A percentile compares a stretch with the other conserved stretches of the same genome.
Conservation (phyloP, 2,797 vertebrate species). For the Potorous gilbertii region DNA sequence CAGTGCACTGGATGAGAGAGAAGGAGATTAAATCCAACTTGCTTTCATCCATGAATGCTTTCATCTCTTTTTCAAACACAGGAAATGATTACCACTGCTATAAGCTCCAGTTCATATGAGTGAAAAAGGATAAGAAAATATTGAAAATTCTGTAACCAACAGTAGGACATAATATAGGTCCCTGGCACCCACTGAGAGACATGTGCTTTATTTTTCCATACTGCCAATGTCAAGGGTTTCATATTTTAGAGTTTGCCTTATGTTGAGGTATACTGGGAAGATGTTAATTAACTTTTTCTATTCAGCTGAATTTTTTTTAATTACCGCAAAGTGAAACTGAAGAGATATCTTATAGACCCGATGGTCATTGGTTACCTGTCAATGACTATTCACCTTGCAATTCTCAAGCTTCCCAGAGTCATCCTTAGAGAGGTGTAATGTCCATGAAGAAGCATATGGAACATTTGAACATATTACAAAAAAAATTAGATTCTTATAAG, state of each 20-base stretch:
- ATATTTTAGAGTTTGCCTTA: slow-evolving; percentile 79
- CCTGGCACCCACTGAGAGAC: slow-evolving; percentile 84
- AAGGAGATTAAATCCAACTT: slow-evolving; percentile 96
- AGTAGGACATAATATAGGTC: slow-evolving; percentile 87
- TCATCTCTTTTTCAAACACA: slow-evolving; percentile 96
- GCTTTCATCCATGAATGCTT: slow-evolving; percentile 98
- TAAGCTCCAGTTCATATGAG: slow-evolving; percentile 91
- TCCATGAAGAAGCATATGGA: background rate
- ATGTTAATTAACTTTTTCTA: slow-evolving; percentile 78
- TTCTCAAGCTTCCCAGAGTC: background rate
- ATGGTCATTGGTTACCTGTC: slow-evolving; percentile 29
- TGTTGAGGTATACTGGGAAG: slow-evolving; percentile 73
- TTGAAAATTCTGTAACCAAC: slow-evolving; percentile 89
- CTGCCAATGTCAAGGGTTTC: slow-evolving; percentile 84
- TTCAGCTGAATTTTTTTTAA: slow-evolving; percentile 65
- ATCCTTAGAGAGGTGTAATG: background rate
- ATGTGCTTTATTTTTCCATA: slow-evolving; percentile 84
- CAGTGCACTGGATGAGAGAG: slow-evolving; percentile 89
- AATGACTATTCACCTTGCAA: background rate
- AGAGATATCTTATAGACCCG: slow-evolving; percentile 45
- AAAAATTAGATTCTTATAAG: background rate
- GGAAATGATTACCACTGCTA: slow-evolving; percentile 94
- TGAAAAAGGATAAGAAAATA: slow-evolving; percentile 91
- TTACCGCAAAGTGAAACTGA: slow-evolving; percentile 63
- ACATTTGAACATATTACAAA: background rate